Conservation (phyloP, 1,140 invertebrate species). For the Proctacanthus coquilletti region DNA sequence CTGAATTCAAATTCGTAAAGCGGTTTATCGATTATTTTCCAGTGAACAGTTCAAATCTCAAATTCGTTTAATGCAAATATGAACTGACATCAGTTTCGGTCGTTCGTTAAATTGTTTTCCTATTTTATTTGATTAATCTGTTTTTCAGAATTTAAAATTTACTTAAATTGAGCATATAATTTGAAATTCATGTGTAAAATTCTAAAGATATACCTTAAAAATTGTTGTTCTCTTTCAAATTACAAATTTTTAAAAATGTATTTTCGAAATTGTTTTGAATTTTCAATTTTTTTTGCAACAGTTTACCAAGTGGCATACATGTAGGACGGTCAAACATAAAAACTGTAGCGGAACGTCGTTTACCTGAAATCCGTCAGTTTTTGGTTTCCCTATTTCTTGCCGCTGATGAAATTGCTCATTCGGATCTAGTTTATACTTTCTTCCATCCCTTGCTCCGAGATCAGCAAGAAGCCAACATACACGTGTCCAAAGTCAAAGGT, state of each 20-base stretch:
- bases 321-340: slow-evolving; percentile 87
- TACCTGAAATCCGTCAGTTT: slow-evolving; percentile 74
- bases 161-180: too few relatives aligned
- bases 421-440: slow-evolving; percentile 93
- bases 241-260: not conserved
- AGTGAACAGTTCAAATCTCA: too few relatives aligned
- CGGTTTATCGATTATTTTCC: too few relatives aligned
- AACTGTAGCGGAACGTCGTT: slow-evolving; percentile 82
- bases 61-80: too few relatives aligned
- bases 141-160: too few relatives aligned
- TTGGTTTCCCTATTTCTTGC: slow-evolving; percentile 70
- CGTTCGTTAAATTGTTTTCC: too few relatives aligned
- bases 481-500: slow-evolving; percentile 34
- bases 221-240: not conserved
- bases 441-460: slow-evolving; percentile 89
- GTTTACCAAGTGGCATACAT: slow-evolving; percentile 57
- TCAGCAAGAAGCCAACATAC: slow-evolving; percentile 59
- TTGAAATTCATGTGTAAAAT: too few relatives aligned
- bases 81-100: too few relatives aligned
- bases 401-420: slow-evolving; percentile 87
- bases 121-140: too few relatives aligned
- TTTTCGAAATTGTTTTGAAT: slow-evolving; percentile 9
- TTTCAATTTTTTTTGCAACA: slow-evolving; percentile 38
- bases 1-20: too few relatives aligned
- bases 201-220: not conserved